Evolutionary conservation across 2,888 invertebrate genomes (phyloP).

Genomic region (Caenorhabditis sp.): DNA sequence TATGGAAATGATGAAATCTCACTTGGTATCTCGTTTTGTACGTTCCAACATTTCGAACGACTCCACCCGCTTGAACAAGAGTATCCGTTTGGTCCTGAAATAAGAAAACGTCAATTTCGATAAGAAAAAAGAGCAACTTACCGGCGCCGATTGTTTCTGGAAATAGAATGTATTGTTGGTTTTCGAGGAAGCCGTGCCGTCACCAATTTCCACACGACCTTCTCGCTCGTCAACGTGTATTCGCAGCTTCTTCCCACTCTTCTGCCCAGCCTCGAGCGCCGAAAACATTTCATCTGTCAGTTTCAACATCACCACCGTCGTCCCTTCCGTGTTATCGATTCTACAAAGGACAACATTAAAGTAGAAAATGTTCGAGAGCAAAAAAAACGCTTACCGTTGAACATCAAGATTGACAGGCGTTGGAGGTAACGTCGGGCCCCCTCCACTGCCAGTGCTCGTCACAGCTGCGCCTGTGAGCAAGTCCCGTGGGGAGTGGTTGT

Average conservation of each 20-base stretch:
- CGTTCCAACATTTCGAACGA: conserved; percentile 57
- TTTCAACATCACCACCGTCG: conserved; percentile 72
- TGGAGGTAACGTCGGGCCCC: conserved; percentile 34
- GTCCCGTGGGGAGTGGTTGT: conserved; percentile 43
- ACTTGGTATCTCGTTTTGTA: conserved; percentile 62
- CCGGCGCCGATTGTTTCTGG: conserved; percentile 53
- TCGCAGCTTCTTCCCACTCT: conserved; percentile 50
- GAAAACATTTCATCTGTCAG: conserved; percentile 78
- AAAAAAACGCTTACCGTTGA: conserved; percentile 22
- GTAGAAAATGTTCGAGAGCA: not conserved
- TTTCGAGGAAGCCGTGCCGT: conserved; percentile 52
- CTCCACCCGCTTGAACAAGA: conserved; percentile 56
- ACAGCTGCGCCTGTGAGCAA: conserved; percentile 45
- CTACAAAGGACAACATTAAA: conserved; percentile 7
- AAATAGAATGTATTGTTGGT: conserved; percentile 59
- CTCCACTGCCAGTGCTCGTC: conserved; percentile 2
- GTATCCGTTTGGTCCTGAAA: conserved; percentile 59
- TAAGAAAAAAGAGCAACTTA: no score
- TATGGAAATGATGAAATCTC: not conserved
- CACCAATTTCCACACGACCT: conserved; percentile 57
- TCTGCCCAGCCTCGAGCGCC: conserved; percentile 67
- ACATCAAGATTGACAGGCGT: conserved; percentile 46
- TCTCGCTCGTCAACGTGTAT: conserved; percentile 66
- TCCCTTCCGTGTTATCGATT: conserved; percentile 35
- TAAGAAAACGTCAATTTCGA: not conserved